phyloP scores from a whole-genome alignment of 1,140 invertebrate species.

The Lysiphlebus fabarum region DNA sequence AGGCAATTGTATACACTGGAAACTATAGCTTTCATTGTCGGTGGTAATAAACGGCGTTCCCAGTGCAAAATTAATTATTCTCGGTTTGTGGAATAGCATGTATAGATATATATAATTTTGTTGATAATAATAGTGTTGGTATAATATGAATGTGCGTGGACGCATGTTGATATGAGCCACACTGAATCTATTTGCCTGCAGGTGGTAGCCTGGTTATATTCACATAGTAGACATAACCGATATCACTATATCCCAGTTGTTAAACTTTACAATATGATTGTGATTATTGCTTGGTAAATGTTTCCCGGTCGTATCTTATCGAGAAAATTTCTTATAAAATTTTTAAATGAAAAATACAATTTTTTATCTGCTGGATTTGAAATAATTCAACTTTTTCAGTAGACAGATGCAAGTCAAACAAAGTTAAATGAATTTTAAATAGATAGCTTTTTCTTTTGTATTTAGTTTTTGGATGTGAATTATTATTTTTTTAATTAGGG shows the following conservation, averaged over 20 bases:
- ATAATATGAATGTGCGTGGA: neutral
- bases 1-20: slow-evolving; percentile 1
- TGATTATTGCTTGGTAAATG: slow-evolving; percentile 14
- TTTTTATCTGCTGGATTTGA: too few species aligned
- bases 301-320: too few species aligned
- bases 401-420: too few species aligned
- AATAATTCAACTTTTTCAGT: too few species aligned
- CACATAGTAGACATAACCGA: slow-evolving; percentile 1
- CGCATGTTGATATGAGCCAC: neutral
- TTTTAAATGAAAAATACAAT: too few species aligned
- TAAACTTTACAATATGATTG: slow-evolving; percentile 13
- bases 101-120: slow-evolving; percentile 2
- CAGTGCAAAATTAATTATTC: slow-evolving; percentile 25
- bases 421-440: too few species aligned
- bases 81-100: slow-evolving; percentile 16
- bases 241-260: slow-evolving; percentile 9
- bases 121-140: neutral
- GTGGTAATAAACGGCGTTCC: slow-evolving; percentile 23
- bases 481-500: too few species aligned
- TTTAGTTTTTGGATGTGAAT: too few species aligned
- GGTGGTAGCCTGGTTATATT: slow-evolving; percentile 15
- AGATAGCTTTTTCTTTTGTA: too few species aligned
- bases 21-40: slow-evolving; percentile 22
- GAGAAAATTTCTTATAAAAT: too few species aligned
- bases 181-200: slow-evolving; percentile 13